A percentile compares a stretch with the other conserved stretches of the same genome.
Evolutionary conservation across 2,797 vertebrate genomes (phyloP).

Genomic region (Etheostoma perlongum): DNA sequence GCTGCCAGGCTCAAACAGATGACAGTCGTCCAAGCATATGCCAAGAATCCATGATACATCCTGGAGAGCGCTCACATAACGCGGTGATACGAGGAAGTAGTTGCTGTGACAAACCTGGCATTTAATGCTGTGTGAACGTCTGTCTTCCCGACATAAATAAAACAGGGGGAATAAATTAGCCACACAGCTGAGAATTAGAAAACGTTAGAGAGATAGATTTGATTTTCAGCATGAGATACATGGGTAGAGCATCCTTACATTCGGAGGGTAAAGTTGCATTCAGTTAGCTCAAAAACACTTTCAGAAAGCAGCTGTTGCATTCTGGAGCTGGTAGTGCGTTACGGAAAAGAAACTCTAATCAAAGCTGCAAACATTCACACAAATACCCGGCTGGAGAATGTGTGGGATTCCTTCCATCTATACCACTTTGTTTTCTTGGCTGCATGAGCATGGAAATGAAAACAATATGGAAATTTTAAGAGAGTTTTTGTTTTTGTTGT

Average conservation of each 20-base stretch:
- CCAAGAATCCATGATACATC: conserved; percentile 53
- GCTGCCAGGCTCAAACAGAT: conserved; percentile 59
- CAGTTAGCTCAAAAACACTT: neutral
- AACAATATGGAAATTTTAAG: conserved; percentile 8
- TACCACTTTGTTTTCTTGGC: neutral
- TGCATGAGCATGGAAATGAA: conserved; percentile 13
- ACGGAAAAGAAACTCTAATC: conserved; percentile 1
- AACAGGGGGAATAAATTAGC: conserved; percentile 18
- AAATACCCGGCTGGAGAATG: neutral
- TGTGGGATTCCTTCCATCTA: neutral
- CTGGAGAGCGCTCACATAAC: conserved; percentile 40
- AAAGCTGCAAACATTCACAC: neutral
- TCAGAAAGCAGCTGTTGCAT: neutral
- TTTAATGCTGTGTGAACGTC: conserved; percentile 10
- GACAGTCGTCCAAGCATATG: conserved; percentile 46
- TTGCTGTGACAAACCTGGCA: conserved; percentile 27
- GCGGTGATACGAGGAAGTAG: conserved; percentile 30
- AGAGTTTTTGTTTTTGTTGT: neutral
- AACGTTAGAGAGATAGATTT: neutral
- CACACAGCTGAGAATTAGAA: conserved; percentile 6
- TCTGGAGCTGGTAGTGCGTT: neutral
- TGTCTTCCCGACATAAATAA: conserved; percentile 15
- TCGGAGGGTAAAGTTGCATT: neutral
- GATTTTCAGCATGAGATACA: neutral
- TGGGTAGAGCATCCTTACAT: neutral